These are phyloP conservation scores for Ormyrus pomaceus DNA, from an alignment of 2,888 invertebrate species.

Conservation along the genomic window DNA sequence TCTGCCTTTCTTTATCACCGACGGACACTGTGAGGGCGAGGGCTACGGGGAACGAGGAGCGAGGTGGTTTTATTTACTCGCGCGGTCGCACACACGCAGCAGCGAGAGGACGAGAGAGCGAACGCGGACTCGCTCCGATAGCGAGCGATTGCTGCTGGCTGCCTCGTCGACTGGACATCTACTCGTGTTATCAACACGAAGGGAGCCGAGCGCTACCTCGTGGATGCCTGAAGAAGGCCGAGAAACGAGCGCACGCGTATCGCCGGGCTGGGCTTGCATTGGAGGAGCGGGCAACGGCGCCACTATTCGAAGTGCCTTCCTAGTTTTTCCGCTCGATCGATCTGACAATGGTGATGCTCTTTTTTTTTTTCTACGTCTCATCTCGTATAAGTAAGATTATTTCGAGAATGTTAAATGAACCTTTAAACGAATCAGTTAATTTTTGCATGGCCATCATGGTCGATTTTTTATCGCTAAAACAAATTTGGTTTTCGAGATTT, in stretches of 20 bases:
- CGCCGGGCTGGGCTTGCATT: not conserved
- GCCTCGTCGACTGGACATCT: not conserved
- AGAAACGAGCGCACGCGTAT: conserved; percentile 36
- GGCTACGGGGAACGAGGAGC: no score
- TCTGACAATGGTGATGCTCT: no score
- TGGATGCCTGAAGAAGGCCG: not conserved
- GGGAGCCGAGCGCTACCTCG: conserved; percentile 39
- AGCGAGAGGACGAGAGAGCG: no score
- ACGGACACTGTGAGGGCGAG: not conserved
- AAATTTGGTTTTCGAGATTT: not conserved
- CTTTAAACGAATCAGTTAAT: no score
- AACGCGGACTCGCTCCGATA: not conserved
- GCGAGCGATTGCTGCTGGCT: conserved; percentile 17
- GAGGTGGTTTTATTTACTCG: not conserved
- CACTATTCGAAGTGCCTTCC: no score
- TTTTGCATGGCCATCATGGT: no score
- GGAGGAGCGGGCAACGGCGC: not conserved
- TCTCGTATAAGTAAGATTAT: no score
- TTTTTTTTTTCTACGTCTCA: no score
- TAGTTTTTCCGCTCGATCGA: no score
- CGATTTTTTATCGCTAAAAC: no score
- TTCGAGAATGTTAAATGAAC: no score
- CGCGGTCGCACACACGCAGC: conserved; percentile 6
- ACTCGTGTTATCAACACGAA: conserved; percentile 11
- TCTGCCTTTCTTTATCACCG: no score